A percentile compares a stretch with the other conserved stretches of the same genome.
Conservation (phyloP, 2,888 invertebrate species). For the Thumatha senex region DNA sequence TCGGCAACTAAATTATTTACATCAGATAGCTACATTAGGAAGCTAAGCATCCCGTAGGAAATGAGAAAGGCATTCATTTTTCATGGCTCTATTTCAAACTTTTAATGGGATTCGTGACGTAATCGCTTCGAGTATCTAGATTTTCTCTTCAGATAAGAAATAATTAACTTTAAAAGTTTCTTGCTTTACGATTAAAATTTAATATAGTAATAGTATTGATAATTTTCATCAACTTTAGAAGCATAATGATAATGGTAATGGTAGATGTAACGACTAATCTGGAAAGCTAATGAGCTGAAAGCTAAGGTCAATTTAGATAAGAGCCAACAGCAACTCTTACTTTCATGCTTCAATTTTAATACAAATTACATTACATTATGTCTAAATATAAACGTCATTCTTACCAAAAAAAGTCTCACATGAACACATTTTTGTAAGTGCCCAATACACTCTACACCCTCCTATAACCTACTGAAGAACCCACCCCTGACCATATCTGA, state of each 20-base stretch:
- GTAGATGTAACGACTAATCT: too few species aligned
- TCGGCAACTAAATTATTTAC: slow-evolving; percentile 44
- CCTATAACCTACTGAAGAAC: too few species aligned
- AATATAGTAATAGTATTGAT: neutral
- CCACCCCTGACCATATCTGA: too few species aligned
- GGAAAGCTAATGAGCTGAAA: too few species aligned
- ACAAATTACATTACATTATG: too few species aligned
- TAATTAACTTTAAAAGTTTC: neutral
- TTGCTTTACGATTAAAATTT: neutral
- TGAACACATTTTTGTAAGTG: too few species aligned
- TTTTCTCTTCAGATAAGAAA: slow-evolving; percentile 27
- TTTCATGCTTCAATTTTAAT: too few species aligned
- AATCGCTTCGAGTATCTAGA: slow-evolving; percentile 38
- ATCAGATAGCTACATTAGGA: slow-evolving; percentile 34
- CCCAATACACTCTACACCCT: too few species aligned
- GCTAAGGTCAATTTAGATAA: too few species aligned
- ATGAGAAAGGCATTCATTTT: slow-evolving; percentile 60
- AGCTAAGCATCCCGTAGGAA: slow-evolving; percentile 33
- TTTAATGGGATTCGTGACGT: slow-evolving; percentile 60
- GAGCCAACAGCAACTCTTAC: too few species aligned
- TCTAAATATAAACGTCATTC: too few species aligned
- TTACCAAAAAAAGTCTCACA: too few species aligned
- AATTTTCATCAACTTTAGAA: neutral
- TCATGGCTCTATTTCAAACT: slow-evolving; percentile 59
- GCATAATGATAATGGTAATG: neutral